Percentiles rank a stretch among this genome's conserved stretches.
These are phyloP conservation scores for Apeltes quadracus DNA, from an alignment of 2,113 vertebrate species.

Conservation along the genomic window DNA sequence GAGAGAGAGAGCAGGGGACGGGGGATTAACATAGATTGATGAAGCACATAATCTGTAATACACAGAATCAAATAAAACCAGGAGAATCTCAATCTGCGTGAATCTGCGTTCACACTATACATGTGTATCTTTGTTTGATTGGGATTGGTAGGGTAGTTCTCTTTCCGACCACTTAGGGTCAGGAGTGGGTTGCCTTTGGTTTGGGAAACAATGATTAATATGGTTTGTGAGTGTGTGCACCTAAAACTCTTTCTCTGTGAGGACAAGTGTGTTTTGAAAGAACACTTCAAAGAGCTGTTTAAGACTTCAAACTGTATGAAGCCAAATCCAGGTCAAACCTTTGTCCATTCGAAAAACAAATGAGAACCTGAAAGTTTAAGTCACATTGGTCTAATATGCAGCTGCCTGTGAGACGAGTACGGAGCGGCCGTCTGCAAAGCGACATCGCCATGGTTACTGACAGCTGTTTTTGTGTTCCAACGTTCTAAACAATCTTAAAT, in stretches of 20 bases:
- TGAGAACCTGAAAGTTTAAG: too few relatives aligned
- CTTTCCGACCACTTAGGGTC: conserved; percentile 20
- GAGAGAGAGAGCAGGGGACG: too few relatives aligned
- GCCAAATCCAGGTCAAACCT: too few relatives aligned
- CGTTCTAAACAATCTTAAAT: too few relatives aligned
- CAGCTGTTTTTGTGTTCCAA: too few relatives aligned
- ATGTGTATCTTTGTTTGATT: not conserved
- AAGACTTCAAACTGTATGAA: too few relatives aligned
- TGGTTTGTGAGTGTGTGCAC: not conserved
- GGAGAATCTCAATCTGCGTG: too few relatives aligned
- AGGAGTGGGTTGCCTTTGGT: conserved; percentile 11
- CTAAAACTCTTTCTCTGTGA: not conserved
- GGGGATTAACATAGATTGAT: not conserved
- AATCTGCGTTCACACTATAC: not conserved
- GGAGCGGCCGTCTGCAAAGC: too few relatives aligned
- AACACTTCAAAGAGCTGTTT: not conserved
- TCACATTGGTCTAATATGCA: too few relatives aligned
- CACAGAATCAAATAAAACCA: not conserved
- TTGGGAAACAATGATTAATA: not conserved
- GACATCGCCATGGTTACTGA: too few relatives aligned
- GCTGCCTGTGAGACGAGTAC: too few relatives aligned
- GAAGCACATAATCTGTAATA: not conserved
- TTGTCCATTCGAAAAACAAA: too few relatives aligned
- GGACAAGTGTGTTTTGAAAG: not conserved
- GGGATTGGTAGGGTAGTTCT: not conserved